These are phyloP conservation scores for Trachelus troglodyta DNA, from an alignment of 2,888 invertebrate species.

Conservation along the genomic window DNA sequence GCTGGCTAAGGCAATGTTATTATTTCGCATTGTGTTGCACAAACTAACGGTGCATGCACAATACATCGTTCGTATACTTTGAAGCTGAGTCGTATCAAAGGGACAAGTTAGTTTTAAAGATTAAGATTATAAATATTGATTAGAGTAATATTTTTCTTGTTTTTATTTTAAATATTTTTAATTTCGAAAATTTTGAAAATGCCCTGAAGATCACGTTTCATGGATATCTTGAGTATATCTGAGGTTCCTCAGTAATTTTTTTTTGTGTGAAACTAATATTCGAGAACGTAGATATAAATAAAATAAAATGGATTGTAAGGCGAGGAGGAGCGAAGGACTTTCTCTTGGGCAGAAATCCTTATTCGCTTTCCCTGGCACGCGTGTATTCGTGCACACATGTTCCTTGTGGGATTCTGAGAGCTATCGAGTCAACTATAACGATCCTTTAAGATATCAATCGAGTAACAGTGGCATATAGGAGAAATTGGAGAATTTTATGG, in stretches of 20 bases:
- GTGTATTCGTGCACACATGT: constrained; percentile 17
- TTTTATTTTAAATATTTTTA: neutral
- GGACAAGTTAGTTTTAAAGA: neutral
- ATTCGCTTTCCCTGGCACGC: constrained; percentile 53
- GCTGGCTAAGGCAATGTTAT: constrained; percentile 22
- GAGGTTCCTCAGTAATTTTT: neutral
- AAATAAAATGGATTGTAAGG: constrained; percentile 8
- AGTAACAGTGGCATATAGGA: neutral
- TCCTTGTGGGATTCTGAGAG: neutral
- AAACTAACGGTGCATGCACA: constrained; percentile 24
- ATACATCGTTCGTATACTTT: neutral
- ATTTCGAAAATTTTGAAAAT: neutral
- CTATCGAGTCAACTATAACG: neutral
- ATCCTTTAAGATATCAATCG: neutral
- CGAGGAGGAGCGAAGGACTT: constrained; percentile 47
- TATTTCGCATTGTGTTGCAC: constrained; percentile 32
- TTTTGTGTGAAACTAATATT: constrained; percentile 2
- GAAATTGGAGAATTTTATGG: neutral
- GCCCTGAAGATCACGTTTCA: neutral
- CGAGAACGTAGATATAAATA: constrained; percentile 1
- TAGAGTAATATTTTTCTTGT: neutral
- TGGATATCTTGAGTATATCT: neutral
- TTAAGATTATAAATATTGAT: neutral
- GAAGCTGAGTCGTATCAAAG: neutral
- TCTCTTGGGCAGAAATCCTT: constrained; percentile 53